Base-by-base conservation (phyloP, 2,797 vertebrate genomes). In the Fistularia commersonii region DNA sequence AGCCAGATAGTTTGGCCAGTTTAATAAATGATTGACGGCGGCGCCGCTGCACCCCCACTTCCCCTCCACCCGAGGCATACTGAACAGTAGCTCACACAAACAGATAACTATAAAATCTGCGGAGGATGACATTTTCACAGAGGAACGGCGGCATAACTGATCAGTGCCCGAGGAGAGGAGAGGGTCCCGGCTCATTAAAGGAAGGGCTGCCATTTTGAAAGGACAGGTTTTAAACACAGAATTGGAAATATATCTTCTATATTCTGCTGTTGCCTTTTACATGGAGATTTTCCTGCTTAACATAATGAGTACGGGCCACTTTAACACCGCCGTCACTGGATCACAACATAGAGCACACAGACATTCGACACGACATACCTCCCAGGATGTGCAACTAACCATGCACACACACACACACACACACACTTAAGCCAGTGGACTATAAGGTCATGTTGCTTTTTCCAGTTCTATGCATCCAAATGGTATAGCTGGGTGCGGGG, bases 131-230 rank as follows among this genome's bases (percentile, higher is more conserved):
- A 80, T 76, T 79, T 78, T 69, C 72, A 37, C 42, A 57, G 50
- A 74, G 68, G 64, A 74, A 54, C 61, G 49, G 69, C 61, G 39
- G 59, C 52, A 37, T 6, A 57, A 36, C 46, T 41, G 65, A 70
- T 59, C 60, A 50, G 57, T 10, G 31, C 13, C 12, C 56, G 15
- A 43, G 50, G 48, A 62, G 4, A 59, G 32, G 51, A 59, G 4
- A 59, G 37, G 38, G 35, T 56, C 55, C 41, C 1, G 48, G 48
- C 63, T 78, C 52, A 73, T 82, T 69, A 79, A 42, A 11, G 11
- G 50, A 57, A 3, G 4, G 46, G 59, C 53, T 78, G 69, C 76
- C 74, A 82, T 74, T 81, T 80, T 78, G 54, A 77, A 79, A 77
- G 57, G 69, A 51, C 66, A 68, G 50, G 50, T 9, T 48, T 57